Base-by-base conservation (phyloP, 1,140 invertebrate genomes). In the Gryllus bimaculatus region DNA sequence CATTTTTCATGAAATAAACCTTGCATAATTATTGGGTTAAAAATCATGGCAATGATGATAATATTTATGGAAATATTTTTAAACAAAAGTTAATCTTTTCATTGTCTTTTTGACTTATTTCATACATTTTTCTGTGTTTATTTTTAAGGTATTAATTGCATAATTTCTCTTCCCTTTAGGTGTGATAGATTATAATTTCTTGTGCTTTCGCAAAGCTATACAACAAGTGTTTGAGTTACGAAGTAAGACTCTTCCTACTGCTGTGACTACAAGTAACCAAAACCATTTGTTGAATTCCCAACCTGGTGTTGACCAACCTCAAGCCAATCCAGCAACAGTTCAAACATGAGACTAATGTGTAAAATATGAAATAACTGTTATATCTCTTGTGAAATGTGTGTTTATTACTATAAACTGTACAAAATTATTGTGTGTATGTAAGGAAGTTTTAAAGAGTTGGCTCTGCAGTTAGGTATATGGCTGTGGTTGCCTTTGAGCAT, bases 131-230 rank as follows among this genome's bases (percentile, higher is more conserved):
- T 75, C 10, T 75, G n/a, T 20, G 8, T 75, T 10, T 75, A 20
- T 75, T 18, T 18, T 39, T n/a, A 21, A 10, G 8, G 74, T n/a
- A 8, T 18, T 21, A 75, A 75, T 21, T 20, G 10, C 10, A 75
- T 75, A 15, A 73, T 75, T 10, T 39, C 2, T 2, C 48, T 8
- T 73, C 39, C 84, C 86, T 81, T 84, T 85, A 95, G 95, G 96
- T 85, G 92, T 98, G 13, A 98, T 98, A 82, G 96, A 99, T 85
- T 99, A 98, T 85, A 99, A 99, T 84, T 98, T 98, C 83, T 87
- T 96, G 75, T 97, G 96, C 86, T 98, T 98, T 84, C 92, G 95
- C 48, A 92, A 96, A 87, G 96, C 94, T 7, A 96, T 96, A 80
- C 94, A 95, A 82, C 93, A 96, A 88, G 94, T 97, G 8, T 96